Evolutionary conservation across 2,888 invertebrate genomes (phyloP).

Genomic region (Ethmia dodecea): DNA sequence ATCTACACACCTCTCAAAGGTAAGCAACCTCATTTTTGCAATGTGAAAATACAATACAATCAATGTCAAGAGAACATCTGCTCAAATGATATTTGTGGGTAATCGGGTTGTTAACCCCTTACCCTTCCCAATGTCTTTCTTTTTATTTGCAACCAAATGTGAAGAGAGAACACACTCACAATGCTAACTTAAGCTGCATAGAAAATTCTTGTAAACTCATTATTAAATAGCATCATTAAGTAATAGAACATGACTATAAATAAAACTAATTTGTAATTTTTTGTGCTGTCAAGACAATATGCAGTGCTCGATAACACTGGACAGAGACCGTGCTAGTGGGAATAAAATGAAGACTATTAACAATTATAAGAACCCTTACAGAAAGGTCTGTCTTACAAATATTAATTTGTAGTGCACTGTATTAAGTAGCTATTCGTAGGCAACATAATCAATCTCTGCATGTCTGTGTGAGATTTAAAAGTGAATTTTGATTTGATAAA

Average conservation of each 20-base stretch:
- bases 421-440: constrained; percentile 32
- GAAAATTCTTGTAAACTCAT: constrained; percentile 6
- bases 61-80: constrained; percentile 4
- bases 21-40: constrained; percentile 21
- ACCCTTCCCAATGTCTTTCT: constrained; percentile 2
- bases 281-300: constrained; percentile 65
- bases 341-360: constrained; percentile 69
- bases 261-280: constrained; percentile 36
- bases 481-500: constrained; percentile 3
- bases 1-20: constrained; percentile 48
- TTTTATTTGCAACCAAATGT: not conserved
- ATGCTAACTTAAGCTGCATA: not conserved
- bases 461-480: not conserved
- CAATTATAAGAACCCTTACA: constrained; percentile 66
- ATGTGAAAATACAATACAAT: not conserved
- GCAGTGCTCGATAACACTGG: constrained; percentile 69
- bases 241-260: too few relatives aligned
- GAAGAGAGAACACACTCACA: too few relatives aligned
- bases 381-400: constrained; percentile 63
- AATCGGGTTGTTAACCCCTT: constrained; percentile 7
- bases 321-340: constrained; percentile 59
- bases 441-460: constrained; percentile 31
- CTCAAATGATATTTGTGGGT: constrained; percentile 5
- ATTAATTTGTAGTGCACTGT: constrained; percentile 27
- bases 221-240: constrained; percentile 6